Conservation (phyloP, 2,113 vertebrate species). For the Amazona vittata region DNA sequence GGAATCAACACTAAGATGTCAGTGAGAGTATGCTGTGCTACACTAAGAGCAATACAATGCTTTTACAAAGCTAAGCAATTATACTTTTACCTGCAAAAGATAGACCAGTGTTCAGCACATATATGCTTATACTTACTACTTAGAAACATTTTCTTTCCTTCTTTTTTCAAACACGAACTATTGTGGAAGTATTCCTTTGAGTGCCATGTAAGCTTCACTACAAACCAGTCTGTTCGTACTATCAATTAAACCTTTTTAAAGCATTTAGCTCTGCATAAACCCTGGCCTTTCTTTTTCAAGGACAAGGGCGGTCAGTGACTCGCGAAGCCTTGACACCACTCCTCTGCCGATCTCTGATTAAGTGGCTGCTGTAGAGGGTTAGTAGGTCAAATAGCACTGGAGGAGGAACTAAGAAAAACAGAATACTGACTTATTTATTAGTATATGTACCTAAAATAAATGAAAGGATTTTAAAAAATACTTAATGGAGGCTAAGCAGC, state of each 20-base stretch:
- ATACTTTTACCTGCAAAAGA: neutral
- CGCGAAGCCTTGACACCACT: conserved; percentile 59
- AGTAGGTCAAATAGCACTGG: conserved; percentile 72
- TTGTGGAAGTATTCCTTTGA: conserved; percentile 42
- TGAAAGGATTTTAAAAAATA: conserved; percentile 80
- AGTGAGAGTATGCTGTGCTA: neutral
- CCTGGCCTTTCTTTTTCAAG: conserved; percentile 74
- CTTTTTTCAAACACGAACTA: neutral
- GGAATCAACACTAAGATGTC: neutral
- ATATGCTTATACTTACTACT: neutral
- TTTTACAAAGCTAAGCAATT: neutral
- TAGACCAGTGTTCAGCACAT: neutral
- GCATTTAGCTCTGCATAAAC: conserved; percentile 67
- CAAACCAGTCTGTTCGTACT: conserved; percentile 46
- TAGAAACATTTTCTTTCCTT: neutral
- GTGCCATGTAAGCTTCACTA: neutral
- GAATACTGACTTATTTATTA: conserved; percentile 75
- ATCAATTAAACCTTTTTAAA: conserved; percentile 75
- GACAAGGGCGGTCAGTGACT: conserved; percentile 74
- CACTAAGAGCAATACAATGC: neutral
- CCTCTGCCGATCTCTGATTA: conserved; percentile 73
- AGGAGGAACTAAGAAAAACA: conserved; percentile 56
- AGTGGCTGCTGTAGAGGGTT: conserved; percentile 63
- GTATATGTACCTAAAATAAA: conserved; percentile 76
- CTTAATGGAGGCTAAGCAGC: conserved; percentile 82